Evolutionary conservation across 2,888 invertebrate species (phyloP).

Genomic region (Aporophyla lueneburgensis): DNA sequence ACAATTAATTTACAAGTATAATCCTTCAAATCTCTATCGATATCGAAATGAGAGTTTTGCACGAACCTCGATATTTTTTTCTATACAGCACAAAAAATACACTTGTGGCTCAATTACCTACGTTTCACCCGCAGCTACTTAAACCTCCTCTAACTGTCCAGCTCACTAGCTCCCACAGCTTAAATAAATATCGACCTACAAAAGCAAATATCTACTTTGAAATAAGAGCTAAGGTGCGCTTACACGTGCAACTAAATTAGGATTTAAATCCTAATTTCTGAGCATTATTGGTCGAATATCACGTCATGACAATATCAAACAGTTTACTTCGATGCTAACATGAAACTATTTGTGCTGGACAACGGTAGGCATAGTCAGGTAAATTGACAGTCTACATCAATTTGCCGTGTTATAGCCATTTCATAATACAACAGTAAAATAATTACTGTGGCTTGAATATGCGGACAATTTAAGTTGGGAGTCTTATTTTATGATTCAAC

Average conservation of each 20-base stretch:
- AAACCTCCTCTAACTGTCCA: constrained; percentile 41
- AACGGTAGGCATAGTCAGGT: background rate
- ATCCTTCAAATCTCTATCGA: background rate
- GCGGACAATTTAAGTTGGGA: background rate
- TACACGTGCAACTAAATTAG: constrained; percentile 1
- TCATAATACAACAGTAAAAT: background rate
- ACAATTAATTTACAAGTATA: background rate
- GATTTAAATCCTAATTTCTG: background rate
- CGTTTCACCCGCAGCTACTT: constrained; percentile 33
- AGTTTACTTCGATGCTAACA: background rate
- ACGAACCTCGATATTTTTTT: background rate
- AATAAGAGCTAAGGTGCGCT: constrained; percentile 37
- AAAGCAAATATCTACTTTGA: constrained; percentile 59
- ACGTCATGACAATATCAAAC: background rate
- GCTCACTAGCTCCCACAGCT: constrained; percentile 45
- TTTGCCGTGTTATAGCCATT: background rate
- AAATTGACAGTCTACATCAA: background rate
- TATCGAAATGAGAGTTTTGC: background rate
- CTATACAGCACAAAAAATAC: constrained; percentile 36
- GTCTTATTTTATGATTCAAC: too few species aligned
- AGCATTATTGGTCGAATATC: background rate
- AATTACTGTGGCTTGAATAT: background rate
- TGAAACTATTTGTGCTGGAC: background rate
- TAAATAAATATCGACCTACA: constrained; percentile 63
- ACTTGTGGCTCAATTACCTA: constrained; percentile 46